Percentiles rank a stretch among this genome's conserved stretches.
phyloP scores from a whole-genome alignment of 2,113 vertebrate genomes.

The Pseudopodoces humilis region DNA sequence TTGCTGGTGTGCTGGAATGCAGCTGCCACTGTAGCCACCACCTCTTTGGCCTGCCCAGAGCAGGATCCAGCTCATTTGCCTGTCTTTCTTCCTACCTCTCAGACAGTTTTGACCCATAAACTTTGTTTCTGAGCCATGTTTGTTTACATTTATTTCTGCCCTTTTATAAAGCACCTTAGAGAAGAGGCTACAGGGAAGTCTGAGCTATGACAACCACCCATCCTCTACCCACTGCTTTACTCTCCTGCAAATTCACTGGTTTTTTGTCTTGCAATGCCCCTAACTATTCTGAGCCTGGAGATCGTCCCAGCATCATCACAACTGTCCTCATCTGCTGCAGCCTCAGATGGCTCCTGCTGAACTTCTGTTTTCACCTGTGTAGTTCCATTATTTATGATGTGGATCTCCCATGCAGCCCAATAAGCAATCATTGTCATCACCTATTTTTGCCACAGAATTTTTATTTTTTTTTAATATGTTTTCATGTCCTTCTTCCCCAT shows the following conservation, averaged over 20 bases:
- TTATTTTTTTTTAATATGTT: background rate
- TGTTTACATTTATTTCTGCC: background rate
- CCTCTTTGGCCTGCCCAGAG: background rate
- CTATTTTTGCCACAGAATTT: background rate
- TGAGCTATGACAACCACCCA: background rate
- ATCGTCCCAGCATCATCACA: background rate
- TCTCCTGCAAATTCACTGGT: background rate
- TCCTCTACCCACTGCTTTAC: background rate
- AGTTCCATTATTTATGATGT: background rate
- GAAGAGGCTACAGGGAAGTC: background rate
- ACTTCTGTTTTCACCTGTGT: background rate
- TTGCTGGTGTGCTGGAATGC: background rate
- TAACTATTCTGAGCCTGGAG: background rate
- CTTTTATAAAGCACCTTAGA: background rate
- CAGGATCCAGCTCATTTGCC: background rate
- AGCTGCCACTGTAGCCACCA: background rate
- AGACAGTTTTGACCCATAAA: background rate
- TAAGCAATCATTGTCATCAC: background rate
- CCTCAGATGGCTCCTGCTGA: background rate
- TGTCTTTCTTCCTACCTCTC: background rate
- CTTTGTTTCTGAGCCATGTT: background rate
- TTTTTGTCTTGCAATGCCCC: background rate
- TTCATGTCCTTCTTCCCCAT: background rate
- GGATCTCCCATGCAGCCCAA: background rate
- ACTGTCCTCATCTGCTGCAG: background rate